Evolutionary conservation across 2,113 vertebrate genomes (phyloP), one percentile per base, ranked within the genome.

Genomic region (Lasiurus borealis): DNA sequence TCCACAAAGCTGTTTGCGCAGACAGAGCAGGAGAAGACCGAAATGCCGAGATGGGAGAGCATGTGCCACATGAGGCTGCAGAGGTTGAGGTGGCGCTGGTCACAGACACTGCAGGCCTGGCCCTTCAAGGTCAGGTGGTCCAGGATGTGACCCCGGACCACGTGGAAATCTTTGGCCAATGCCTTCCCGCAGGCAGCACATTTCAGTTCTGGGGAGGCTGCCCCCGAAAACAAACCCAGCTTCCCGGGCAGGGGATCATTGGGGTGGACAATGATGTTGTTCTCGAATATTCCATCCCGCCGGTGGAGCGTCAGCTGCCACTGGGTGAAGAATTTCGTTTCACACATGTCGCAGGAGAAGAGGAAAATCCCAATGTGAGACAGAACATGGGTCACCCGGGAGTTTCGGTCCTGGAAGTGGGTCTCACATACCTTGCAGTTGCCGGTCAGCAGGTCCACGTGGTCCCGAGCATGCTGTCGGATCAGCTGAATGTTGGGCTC

Each of bases 281-380:
- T 99, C 23, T 98, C 97, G 0, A 98, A 98, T 73, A 99, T 98
- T 0, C 98, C 98, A 31, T 99, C 99, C 6, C 98, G 98, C 7
- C 99, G 98, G 97, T 99, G 99, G 3, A 99, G 98, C 50, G 98
- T 98, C 96, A 99, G 98, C 95, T 99, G 99, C 97, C 98, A 99
- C 94, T 99, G 99, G 54, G 99, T 99, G 97, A 99, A 99, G 98
- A 99, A 99, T 93, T 99, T 99, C 54, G 98, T 97, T 92, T 99
- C 99, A 29, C 99, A 99, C 99, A 99, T 99, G 97, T 99, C 99
- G 0, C 99, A 99, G 96, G 99, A 99, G 97, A 99, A 99, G 54
- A 99, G 99, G 85, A 99, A 99, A 97, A 99, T 99, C 23, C 99
- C 99, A 0, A 99, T 98, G 34, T 99, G 99, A 48, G 99, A 98